These are phyloP conservation scores for Bothrops jararaca DNA, from an alignment of 2,113 vertebrate genomes.

Conservation along the genomic window DNA sequence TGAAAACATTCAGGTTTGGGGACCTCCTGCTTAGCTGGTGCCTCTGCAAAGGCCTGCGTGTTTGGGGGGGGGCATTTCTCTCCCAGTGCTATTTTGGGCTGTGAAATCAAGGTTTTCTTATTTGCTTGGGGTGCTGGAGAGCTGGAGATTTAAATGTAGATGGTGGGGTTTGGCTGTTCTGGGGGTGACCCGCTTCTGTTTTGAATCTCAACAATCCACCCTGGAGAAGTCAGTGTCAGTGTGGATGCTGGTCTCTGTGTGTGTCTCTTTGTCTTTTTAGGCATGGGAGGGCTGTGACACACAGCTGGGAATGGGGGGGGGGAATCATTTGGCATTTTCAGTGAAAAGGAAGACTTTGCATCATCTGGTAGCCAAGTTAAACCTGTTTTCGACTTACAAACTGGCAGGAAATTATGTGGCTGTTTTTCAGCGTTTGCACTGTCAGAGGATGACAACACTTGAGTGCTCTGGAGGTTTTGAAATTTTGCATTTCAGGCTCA, in stretches of 20 bases:
- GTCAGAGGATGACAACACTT: background rate
- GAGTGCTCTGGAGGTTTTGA: background rate
- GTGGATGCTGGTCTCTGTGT: background rate
- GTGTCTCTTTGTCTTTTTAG: background rate
- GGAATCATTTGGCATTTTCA: background rate
- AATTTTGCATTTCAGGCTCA: background rate
- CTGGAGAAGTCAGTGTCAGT: background rate
- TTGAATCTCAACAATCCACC: background rate
- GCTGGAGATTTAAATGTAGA: background rate
- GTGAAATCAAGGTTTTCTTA: background rate
- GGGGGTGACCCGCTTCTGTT: constrained; percentile 2
- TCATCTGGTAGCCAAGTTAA: background rate
- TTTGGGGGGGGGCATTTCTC: constrained; percentile 9
- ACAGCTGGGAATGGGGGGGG: background rate
- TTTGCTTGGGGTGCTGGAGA: background rate
- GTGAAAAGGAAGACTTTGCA: background rate
- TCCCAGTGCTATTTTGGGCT: constrained; percentile 40
- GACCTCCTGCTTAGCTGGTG: background rate
- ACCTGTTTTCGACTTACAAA: background rate
- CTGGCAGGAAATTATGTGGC: background rate
- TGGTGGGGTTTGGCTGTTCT: background rate
- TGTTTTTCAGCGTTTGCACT: background rate
- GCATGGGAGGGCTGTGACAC: background rate
- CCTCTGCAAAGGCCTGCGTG: constrained; percentile 25
- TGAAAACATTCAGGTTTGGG: background rate